Evolutionary conservation across 1,140 invertebrate genomes (phyloP).

Genomic region (Zeugodacus cucurbitae): DNA sequence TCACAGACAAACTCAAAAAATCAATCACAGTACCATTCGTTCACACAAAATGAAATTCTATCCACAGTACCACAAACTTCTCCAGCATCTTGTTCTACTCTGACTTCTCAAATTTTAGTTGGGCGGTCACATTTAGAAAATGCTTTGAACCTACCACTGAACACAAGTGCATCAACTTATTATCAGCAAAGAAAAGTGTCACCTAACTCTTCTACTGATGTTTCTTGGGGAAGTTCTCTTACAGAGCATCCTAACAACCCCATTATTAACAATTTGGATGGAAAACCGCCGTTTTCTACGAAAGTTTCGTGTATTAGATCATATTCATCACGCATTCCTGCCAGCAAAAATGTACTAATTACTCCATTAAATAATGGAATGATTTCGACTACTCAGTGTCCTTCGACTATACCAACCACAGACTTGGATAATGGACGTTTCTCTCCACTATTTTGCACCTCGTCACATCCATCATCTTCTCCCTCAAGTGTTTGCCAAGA

Average conservation of each 20-base stretch:
- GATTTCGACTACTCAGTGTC: neutral
- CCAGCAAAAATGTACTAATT: neutral
- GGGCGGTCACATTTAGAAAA: slow-evolving; percentile 62
- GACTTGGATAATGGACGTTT: slow-evolving; percentile 57
- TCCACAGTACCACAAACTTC: slow-evolving; percentile 38
- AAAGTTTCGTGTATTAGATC: neutral
- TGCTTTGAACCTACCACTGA: slow-evolving; percentile 59
- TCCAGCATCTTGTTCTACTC: slow-evolving; percentile 44
- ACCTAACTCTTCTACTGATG: slow-evolving; percentile 18
- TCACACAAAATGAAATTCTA: neutral
- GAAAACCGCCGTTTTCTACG: neutral
- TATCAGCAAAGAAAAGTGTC: slow-evolving; percentile 61
- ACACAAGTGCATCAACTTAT: slow-evolving; percentile 62
- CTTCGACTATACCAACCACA: slow-evolving; percentile 55
- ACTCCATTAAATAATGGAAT: neutral
- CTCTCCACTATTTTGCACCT: neutral
- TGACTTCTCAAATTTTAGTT: slow-evolving; percentile 46
- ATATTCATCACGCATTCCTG: neutral
- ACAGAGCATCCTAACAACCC: neutral
- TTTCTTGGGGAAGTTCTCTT: neutral
- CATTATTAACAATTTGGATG: neutral
- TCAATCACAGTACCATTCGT: slow-evolving; percentile 31
- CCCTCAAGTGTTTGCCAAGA: slow-evolving; percentile 50
- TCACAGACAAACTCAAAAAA: slow-evolving; percentile 40
- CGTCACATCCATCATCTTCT: neutral